Evolutionary conservation across 1,140 invertebrate genomes (phyloP).

Genomic region (Nephila pilipes): DNA sequence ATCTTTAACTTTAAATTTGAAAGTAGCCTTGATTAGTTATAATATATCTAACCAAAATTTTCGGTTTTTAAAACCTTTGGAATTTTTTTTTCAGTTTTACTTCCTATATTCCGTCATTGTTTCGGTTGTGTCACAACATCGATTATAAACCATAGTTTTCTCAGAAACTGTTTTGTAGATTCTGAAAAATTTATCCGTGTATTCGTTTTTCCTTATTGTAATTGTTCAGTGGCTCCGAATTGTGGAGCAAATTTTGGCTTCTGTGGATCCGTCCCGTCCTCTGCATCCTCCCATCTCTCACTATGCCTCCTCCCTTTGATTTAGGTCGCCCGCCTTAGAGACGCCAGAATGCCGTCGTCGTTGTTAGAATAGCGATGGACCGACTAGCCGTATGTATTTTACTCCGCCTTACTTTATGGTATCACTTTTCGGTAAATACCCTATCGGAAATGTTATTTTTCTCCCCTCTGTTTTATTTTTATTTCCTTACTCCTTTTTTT

Average conservation of each 20-base stretch:
- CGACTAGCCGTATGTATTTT: constrained; percentile 29
- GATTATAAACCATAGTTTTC: too few relatives aligned
- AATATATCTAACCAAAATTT: too few relatives aligned
- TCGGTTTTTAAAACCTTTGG: too few relatives aligned
- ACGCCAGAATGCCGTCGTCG: constrained; percentile 15
- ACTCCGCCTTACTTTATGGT: constrained; percentile 20
- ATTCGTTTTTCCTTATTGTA: not conserved
- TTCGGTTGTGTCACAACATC: too few relatives aligned
- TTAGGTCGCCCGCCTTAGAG: constrained; percentile 43
- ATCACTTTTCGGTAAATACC: constrained; percentile 23
- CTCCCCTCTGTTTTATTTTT: not conserved
- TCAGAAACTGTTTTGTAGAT: not conserved
- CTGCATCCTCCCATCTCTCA: constrained; percentile 13
- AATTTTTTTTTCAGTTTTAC: too few relatives aligned
- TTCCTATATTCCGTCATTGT: too few relatives aligned
- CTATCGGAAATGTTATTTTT: constrained; percentile 21
- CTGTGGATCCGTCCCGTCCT: not conserved
- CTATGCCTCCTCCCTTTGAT: constrained; percentile 4
- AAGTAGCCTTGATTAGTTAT: too few relatives aligned
- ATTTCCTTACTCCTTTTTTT: not conserved
- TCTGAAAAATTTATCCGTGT: not conserved
- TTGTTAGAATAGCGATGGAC: constrained; percentile 35
- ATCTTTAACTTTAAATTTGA: too few relatives aligned
- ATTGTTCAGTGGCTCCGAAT: not conserved
- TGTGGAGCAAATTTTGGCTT: not conserved